A percentile compares a stretch with the other conserved stretches of the same genome.
Conservation (phyloP, 2,888 invertebrate species). For the Oxystoma pomonae region DNA sequence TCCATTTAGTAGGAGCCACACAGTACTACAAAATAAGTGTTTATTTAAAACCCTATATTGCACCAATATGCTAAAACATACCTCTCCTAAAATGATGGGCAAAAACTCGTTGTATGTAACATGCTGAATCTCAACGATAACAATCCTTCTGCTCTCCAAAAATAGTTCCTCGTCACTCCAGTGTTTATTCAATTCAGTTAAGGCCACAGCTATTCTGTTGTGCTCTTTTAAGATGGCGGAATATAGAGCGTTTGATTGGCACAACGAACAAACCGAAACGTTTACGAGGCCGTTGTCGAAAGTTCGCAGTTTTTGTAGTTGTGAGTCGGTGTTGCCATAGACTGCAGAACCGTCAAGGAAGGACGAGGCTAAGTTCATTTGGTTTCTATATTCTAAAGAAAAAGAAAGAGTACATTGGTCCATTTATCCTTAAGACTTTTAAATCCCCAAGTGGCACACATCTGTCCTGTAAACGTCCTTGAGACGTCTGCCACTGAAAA, state of each 20-base stretch:
- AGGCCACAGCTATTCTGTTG: constrained; percentile 69
- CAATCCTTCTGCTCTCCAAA: constrained; percentile 68
- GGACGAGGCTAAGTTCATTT: constrained; percentile 80
- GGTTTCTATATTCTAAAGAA: constrained; percentile 63
- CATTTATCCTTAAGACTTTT: too few species aligned
- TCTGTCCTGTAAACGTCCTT: too few species aligned
- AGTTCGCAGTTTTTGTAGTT: constrained; percentile 63
- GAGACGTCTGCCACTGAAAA: too few species aligned
- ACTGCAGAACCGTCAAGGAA: constrained; percentile 80
- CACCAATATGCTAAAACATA: constrained; percentile 42
- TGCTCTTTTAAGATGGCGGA: constrained; percentile 71
- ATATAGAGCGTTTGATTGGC: constrained; percentile 69
- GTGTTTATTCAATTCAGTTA: constrained; percentile 67
- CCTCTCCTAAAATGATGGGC: constrained; percentile 72
- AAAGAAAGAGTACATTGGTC: background rate
- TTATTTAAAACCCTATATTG: too few species aligned
- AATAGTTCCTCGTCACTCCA: constrained; percentile 78
- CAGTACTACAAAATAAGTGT: too few species aligned
- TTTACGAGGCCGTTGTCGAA: constrained; percentile 70
- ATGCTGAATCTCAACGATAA: constrained; percentile 78
- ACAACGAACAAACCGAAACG: constrained; percentile 59
- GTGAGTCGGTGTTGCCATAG: constrained; percentile 73
- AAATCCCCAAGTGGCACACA: too few species aligned
- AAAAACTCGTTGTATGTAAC: constrained; percentile 81
- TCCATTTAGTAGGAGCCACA: too few species aligned